These are phyloP conservation scores for Forpus xanthops DNA, from an alignment of 2,797 vertebrate genomes.

Conservation along the genomic window DNA sequence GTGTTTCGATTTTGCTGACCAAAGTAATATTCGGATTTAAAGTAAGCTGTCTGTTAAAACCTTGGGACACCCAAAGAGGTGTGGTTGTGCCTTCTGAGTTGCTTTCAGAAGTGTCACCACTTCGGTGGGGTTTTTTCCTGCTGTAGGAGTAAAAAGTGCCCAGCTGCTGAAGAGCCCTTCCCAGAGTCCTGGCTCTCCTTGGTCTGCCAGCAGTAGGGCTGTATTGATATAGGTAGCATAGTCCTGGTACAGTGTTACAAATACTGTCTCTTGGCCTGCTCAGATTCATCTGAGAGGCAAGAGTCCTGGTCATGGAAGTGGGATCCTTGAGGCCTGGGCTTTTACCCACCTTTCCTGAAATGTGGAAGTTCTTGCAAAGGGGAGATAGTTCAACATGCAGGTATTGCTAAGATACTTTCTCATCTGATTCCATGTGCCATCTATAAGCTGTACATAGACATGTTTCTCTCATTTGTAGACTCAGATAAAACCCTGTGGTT, in stretches of 20 bases:
- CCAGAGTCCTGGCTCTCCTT: neutral
- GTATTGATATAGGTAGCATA: neutral
- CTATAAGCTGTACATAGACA: neutral
- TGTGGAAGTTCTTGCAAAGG: neutral
- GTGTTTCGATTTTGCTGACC: neutral
- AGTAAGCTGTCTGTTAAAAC: neutral
- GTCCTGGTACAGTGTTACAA: neutral
- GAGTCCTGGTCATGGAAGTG: neutral
- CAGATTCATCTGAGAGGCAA: too few species aligned
- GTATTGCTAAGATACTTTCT: neutral
- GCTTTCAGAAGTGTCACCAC: neutral
- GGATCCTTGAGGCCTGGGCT: neutral
- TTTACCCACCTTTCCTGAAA: neutral
- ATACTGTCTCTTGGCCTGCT: neutral
- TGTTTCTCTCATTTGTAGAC: neutral
- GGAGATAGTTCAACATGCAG: neutral
- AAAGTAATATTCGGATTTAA: neutral
- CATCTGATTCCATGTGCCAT: neutral
- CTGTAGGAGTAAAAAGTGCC: too few species aligned
- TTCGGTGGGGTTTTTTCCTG: neutral
- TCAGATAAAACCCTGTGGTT: neutral
- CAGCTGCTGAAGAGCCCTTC: neutral
- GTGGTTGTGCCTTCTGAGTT: neutral
- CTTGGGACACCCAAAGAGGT: neutral
- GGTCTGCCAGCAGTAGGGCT: neutral